Evolutionary conservation across 2,888 invertebrate species (phyloP).

Genomic region (Adineta ricciae): DNA sequence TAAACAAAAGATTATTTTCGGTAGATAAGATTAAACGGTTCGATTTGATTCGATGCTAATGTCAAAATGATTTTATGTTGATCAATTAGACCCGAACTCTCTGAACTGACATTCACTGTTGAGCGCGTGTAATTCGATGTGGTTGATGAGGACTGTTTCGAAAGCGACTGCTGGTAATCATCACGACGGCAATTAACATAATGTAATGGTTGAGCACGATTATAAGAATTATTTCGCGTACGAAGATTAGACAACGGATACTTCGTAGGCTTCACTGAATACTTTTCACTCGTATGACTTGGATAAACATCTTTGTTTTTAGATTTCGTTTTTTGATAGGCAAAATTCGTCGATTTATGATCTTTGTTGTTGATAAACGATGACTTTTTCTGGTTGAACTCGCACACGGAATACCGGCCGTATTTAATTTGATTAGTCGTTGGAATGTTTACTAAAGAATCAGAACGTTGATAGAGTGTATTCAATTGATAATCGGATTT

Average conservation of each 20-base stretch:
- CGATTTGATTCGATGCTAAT: neutral
- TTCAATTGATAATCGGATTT: neutral
- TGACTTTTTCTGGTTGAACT: neutral
- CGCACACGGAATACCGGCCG: neutral
- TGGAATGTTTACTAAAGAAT: neutral
- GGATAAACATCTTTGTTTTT: neutral
- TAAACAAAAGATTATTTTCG: neutral
- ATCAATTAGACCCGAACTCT: neutral
- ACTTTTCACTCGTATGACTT: neutral
- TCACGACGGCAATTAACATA: neutral
- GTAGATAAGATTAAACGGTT: too few relatives aligned
- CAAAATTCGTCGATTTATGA: neutral
- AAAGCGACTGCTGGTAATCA: neutral
- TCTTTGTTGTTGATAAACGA: neutral
- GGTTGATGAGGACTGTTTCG: neutral
- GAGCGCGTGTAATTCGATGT: neutral
- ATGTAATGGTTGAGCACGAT: neutral
- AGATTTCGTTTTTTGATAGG: neutral
- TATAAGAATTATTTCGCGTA: neutral
- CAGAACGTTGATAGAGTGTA: neutral
- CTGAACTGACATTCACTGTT: neutral
- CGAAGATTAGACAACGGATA: neutral
- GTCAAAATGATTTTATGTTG: neutral
- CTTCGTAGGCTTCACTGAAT: neutral
- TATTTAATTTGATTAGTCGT: neutral